Conservation (phyloP, 2,888 invertebrate species). For the Taphrorychus bicolor region DNA sequence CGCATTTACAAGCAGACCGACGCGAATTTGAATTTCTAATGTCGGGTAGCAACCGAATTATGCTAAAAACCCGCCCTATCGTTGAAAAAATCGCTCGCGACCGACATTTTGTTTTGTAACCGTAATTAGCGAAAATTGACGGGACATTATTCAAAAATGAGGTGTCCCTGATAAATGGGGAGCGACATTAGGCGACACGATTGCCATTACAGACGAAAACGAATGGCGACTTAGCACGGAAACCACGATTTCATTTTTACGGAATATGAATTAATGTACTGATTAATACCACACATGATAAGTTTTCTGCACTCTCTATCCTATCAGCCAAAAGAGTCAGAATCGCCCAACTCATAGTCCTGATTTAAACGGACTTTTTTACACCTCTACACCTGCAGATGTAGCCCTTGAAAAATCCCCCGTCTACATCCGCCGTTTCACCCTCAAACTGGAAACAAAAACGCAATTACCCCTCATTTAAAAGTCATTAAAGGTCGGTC, state of each 20-base stretch:
- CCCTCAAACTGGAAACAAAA: slow-evolving; percentile 18
- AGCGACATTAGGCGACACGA: slow-evolving; percentile 43
- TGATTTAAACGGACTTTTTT: too few species aligned
- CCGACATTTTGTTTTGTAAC: slow-evolving; percentile 49
- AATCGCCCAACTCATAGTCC: too few species aligned
- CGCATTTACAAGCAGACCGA: slow-evolving; percentile 47
- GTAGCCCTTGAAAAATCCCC: background rate
- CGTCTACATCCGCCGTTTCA: background rate
- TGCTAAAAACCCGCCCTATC: slow-evolving; percentile 36
- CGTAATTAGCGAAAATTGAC: slow-evolving; percentile 45
- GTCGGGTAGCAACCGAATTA: slow-evolving; percentile 32
- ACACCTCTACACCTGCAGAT: background rate
- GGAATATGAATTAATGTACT: slow-evolving; percentile 24
- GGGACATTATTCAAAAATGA: slow-evolving; percentile 42
- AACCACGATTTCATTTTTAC: slow-evolving; percentile 23
- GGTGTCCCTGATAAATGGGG: slow-evolving; percentile 42
- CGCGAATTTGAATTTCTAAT: slow-evolving; percentile 50
- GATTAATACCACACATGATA: too few species aligned
- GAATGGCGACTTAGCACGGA: slow-evolving; percentile 39
- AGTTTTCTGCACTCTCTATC: too few species aligned
- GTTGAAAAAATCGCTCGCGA: slow-evolving; percentile 38
- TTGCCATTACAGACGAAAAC: slow-evolving; percentile 31
- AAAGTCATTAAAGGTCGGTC: slow-evolving; percentile 40
- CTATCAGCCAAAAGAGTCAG: too few species aligned
- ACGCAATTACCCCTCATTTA: slow-evolving; percentile 41